Base-by-base conservation (phyloP, 2,797 vertebrate genomes). In the Poecile montanus region DNA sequence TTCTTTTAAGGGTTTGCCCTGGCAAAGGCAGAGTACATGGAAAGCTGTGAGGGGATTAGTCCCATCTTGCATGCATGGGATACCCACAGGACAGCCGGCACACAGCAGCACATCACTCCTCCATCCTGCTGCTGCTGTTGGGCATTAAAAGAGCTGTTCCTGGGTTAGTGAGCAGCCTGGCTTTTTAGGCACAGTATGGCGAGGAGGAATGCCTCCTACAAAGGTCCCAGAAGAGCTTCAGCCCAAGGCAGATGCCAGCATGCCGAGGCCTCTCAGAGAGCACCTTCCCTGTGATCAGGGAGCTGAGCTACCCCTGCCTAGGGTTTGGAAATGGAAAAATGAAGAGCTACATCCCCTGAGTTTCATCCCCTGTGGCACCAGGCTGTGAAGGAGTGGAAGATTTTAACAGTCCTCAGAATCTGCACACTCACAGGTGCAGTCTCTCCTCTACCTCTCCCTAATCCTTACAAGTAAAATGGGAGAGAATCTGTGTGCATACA, bases 31-130 rank as follows among this genome's bases (percentile, higher is more conserved):
- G n/a, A 74, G 42, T 5, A 13, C 8, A 1, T 4, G 19, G 74
- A 60, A 68, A 71, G 60, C 22, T 40, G 30, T 17, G 13, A 32
- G 61, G 19, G 30, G n/a, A 40, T 71, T 36, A 60, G 8, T 57
- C 53, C 51, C 62, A 44, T 17, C 32, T 68, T 0, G 0, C 14
- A 6, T 3, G 6, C n/a, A 3, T 0, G 1, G 65, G 27, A n/a
- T 38, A 36, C n/a, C 10, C 15, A 21, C 29, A 53, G 73, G 38
- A 34, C 18, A 81, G 50, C 23, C 19, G 22, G 48, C 44, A 30
- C 27, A 29, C 13, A n/a, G 16, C 32, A 76, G 57, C 27, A 56
- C 20, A 7, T 42, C 9, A 12, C 13, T 38, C n/a, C 23, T 29
- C 15, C 16, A 6, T 34, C 34, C 30, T 61, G 9, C 71, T 70